Evolutionary conservation across 1,140 invertebrate species (phyloP).

Genomic region (Tachypleus tridentatus): DNA sequence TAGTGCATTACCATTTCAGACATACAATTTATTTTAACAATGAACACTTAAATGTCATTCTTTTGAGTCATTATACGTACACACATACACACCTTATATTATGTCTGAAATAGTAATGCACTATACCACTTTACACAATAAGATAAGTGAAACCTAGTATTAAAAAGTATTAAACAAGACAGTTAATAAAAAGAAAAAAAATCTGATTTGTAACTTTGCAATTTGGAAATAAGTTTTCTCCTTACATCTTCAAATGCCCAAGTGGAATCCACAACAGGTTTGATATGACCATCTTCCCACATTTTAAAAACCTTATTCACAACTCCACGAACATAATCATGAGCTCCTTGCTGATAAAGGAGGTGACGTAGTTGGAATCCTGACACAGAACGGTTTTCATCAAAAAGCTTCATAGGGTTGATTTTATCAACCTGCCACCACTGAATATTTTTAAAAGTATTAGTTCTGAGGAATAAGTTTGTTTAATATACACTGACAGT

Average conservation of each 20-base stretch:
- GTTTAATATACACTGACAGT: too few species aligned
- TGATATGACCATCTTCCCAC: constrained; percentile 62
- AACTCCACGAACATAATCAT: constrained; percentile 51
- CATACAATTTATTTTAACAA: too few species aligned
- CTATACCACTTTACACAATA: neutral
- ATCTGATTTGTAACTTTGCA: neutral
- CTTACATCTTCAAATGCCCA: constrained; percentile 56
- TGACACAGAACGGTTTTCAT: constrained; percentile 71
- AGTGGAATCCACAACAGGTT: constrained; percentile 65
- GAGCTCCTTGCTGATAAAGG: constrained; percentile 62
- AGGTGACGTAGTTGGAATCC: constrained; percentile 74
- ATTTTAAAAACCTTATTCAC: constrained; percentile 59
- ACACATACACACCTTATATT: neutral
- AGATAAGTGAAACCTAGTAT: neutral
- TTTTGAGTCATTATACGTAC: neutral
- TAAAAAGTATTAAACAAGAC: neutral
- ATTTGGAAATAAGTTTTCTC: neutral
- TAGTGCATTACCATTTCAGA: too few species aligned
- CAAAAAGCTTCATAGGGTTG: constrained; percentile 72
- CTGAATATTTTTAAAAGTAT: constrained; percentile 27
- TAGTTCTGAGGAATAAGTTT: too few species aligned
- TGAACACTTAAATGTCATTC: neutral
- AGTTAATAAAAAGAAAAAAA: neutral
- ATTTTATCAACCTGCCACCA: constrained; percentile 92
- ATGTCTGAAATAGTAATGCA: neutral